Evolutionary conservation across 1,140 invertebrate genomes (phyloP).

Genomic region (Palaemon carinicauda): DNA sequence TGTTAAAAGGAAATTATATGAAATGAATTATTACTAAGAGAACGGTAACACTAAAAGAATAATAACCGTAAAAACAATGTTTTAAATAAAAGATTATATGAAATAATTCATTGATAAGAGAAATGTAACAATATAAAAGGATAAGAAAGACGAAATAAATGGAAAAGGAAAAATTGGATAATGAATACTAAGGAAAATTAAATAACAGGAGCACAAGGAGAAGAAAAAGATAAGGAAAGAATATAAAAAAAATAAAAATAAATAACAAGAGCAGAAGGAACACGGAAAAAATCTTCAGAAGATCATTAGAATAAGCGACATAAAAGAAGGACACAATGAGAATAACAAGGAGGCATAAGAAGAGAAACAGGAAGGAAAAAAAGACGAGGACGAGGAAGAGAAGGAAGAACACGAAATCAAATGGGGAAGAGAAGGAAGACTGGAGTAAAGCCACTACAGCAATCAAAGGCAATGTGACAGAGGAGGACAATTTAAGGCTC

Average conservation of each 20-base stretch:
- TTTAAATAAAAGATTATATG: too few relatives aligned
- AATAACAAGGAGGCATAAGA: background rate
- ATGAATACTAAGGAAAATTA: background rate
- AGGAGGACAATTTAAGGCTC: background rate
- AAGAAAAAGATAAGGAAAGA: background rate
- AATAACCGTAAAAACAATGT: too few relatives aligned
- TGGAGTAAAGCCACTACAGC: background rate
- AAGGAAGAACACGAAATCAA: background rate
- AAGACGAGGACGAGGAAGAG: background rate
- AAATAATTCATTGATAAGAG: too few relatives aligned
- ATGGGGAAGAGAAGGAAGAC: background rate
- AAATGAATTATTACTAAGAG: too few relatives aligned
- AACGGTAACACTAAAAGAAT: too few relatives aligned
- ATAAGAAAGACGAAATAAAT: background rate
- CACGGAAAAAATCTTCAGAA: background rate
- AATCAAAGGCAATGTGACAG: background rate
- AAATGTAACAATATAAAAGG: background rate
- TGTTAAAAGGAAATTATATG: too few relatives aligned
- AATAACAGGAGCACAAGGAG: background rate
- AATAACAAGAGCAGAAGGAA: background rate
- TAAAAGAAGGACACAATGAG: background rate
- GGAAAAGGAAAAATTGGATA: background rate
- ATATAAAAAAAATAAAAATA: background rate
- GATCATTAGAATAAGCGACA: background rate
- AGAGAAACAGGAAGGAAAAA: background rate